phyloP scores from a whole-genome alignment of 1,140 invertebrate species.

The Aphaenogaster ashmeadi region DNA sequence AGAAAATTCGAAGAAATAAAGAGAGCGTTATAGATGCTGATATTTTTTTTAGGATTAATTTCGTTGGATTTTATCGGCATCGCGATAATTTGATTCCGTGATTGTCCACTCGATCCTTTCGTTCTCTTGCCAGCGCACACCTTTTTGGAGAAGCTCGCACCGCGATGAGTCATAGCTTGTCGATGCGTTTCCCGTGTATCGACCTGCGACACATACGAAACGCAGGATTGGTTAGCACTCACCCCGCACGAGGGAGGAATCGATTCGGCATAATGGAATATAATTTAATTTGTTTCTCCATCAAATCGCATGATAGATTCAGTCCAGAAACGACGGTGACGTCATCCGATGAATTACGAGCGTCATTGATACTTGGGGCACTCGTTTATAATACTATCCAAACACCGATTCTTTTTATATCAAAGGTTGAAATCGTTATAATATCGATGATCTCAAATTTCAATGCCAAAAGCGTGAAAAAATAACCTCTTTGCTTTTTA shows the following conservation, averaged over 20 bases:
- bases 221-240: constrained; percentile 57
- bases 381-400: background rate
- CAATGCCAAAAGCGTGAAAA: background rate
- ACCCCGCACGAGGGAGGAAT: constrained; percentile 18
- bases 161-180: constrained; percentile 67
- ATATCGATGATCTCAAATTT: background rate
- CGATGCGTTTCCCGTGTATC: constrained; percentile 71
- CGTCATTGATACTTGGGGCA: constrained; percentile 10
- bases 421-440: constrained; percentile 6
- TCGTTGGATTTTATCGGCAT: background rate
- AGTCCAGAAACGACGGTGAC: background rate
- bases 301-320: constrained; percentile 45
- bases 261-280: constrained; percentile 68
- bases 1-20: background rate
- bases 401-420: constrained; percentile 23
- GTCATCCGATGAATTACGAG: constrained; percentile 25
- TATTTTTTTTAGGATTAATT: background rate
- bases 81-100: background rate
- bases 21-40: background rate
- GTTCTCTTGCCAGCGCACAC: constrained; percentile 55
- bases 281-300: constrained; percentile 70
- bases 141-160: constrained; percentile 66
- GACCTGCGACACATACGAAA: constrained; percentile 67
- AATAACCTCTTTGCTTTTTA: background rate
- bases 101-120: background rate